Evolutionary conservation across 2,113 vertebrate species (phyloP).

Genomic region (Natator depressus): DNA sequence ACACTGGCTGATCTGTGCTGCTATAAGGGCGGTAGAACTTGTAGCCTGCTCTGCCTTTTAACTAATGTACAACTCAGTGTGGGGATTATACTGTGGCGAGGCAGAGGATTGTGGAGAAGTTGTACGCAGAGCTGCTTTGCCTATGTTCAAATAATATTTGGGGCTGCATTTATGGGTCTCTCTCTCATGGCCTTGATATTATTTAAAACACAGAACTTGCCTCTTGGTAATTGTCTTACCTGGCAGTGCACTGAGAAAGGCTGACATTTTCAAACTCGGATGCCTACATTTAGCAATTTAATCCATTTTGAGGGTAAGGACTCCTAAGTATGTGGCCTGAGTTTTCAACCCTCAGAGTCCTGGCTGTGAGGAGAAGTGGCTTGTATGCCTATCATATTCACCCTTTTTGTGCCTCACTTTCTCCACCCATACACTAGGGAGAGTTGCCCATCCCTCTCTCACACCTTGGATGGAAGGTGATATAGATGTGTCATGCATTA

Average conservation of each 20-base stretch:
- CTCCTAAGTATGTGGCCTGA: neutral
- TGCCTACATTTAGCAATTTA: neutral
- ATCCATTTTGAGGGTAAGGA: neutral
- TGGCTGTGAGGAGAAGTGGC: neutral
- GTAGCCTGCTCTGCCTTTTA: neutral
- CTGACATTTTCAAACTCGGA: neutral
- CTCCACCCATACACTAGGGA: neutral
- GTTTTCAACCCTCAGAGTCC: neutral
- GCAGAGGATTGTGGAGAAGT: neutral
- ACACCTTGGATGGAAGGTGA: constrained; percentile 24
- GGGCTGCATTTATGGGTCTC: neutral
- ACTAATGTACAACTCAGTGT: neutral
- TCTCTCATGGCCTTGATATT: neutral
- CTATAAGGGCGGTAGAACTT: neutral
- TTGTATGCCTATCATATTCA: neutral
- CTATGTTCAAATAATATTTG: neutral
- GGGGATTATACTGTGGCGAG: neutral
- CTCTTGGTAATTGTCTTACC: neutral
- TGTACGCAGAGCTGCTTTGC: neutral
- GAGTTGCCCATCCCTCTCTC: neutral
- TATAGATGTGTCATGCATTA: constrained; percentile 47
- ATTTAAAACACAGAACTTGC: neutral
- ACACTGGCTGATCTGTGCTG: neutral
- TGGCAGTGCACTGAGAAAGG: neutral
- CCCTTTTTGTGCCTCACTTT: neutral